Base-by-base conservation (phyloP, 2,888 invertebrate genomes). In the Drosophila neoperkinsi region DNA sequence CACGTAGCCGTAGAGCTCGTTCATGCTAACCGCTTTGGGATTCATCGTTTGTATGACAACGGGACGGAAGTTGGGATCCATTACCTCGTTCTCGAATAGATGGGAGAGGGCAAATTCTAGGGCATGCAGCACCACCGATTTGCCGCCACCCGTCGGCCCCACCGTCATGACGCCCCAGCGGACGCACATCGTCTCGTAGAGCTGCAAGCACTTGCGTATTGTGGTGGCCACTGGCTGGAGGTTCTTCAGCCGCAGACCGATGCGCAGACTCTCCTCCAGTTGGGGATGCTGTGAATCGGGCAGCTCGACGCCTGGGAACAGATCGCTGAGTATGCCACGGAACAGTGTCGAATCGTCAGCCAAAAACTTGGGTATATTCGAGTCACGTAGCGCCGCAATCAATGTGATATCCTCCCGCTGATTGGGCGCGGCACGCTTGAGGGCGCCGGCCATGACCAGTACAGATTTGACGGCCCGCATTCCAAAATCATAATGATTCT, bases 391-490 rank as follows among this genome's bases (percentile, higher is more conserved):
- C 0, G 98, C 98, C 83, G 97, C 95, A 68, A 98, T 96, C 18
- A 98, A 93, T 0, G 97, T 97, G 66, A 96, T 96, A 88, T 98
- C 97, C 92, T 98, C 98, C 53, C 94, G 95, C 88, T 96, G 96
- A 91, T 97, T 96, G 0, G 97, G 98, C 86, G 96, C 96, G 18
- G 97, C 96, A 59, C 98, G 94, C 91, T 98, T 98, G 18, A 98
- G 92, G 0, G 97, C 95, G 1, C 98, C 98, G 0, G 98, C 98
- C 98, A 98, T 98, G 3, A 98, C 97, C 86, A 98, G 93, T 2
- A 98, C 98, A 90, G 97, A 98, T 91, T 98, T 98, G 0, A 98
- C 98, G 1, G 98, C 98, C 76, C 98, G 94, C 98, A 98, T 98
- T 43, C 97, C 97, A 88, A 98, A 98, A 93, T 98, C 98, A 90